phyloP scores from a whole-genome alignment of 2,113 vertebrate species.

The Brachyhypopomus gauderio region DNA sequence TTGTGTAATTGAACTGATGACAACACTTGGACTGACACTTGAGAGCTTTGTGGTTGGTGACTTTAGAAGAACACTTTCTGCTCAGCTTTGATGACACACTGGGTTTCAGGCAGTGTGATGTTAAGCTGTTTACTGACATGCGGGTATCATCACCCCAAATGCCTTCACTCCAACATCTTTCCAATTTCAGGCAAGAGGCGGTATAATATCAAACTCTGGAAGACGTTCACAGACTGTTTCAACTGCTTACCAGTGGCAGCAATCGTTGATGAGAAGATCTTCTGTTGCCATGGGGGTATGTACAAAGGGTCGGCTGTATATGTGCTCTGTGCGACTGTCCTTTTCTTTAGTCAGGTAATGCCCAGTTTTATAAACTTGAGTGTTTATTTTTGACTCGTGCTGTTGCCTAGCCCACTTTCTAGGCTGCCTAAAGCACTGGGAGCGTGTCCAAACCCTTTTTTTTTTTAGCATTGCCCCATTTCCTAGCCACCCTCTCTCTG shows the following conservation, averaged over 20 bases:
- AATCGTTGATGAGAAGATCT: conserved; percentile 98
- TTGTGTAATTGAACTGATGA: too few species aligned
- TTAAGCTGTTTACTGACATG: too few species aligned
- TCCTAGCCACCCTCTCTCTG: not conserved
- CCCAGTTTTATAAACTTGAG: conserved; percentile 50
- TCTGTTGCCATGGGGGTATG: conserved; percentile 97
- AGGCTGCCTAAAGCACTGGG: not conserved
- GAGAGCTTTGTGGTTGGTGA: too few species aligned
- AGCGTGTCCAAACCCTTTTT: not conserved
- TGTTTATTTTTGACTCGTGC: too few species aligned
- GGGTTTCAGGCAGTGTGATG: too few species aligned
- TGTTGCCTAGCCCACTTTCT: conserved; percentile 9
- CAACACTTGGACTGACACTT: too few species aligned
- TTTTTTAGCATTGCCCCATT: conserved; percentile 7
- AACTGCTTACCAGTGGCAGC: conserved; percentile 96
- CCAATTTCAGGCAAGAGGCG: conserved; percentile 86
- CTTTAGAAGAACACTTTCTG: too few species aligned
- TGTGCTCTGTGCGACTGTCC: not conserved
- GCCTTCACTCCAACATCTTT: not conserved
- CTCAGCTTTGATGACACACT: too few species aligned
- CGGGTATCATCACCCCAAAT: not conserved
- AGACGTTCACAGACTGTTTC: conserved; percentile 97
- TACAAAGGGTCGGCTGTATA: not conserved
- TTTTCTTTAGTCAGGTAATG: not conserved
- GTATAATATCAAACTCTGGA: conserved; percentile 98